These are phyloP conservation scores for Propsilocerus akamusi DNA, from an alignment of 1,140 invertebrate species.

Conservation along the genomic window DNA sequence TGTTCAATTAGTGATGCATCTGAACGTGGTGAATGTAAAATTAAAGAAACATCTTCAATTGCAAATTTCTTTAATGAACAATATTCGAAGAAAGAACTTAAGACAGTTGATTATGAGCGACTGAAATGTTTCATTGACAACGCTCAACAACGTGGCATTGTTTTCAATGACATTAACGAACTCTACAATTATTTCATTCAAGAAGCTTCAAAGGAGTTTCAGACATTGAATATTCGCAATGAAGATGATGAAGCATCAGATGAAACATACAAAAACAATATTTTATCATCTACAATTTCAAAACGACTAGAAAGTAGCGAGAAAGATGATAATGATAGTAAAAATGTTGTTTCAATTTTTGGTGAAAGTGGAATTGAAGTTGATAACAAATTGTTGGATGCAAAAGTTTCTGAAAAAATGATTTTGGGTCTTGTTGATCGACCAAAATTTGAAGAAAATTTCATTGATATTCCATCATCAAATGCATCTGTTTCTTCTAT, in stretches of 20 bases:
- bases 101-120: background rate
- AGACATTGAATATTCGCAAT: background rate
- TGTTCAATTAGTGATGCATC: background rate
- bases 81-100: background rate
- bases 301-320: background rate
- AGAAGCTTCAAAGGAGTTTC: background rate
- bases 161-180: conserved; percentile 4
- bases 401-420: background rate
- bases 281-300: too few species aligned
- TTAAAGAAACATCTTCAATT: background rate
- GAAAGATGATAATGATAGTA: background rate
- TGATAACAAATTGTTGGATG: conserved; percentile 2
- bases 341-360: conserved; percentile 3
- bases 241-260: background rate
- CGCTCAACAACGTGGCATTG: background rate
- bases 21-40: background rate
- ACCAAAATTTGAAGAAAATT: background rate
- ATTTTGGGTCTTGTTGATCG: conserved; percentile 5
- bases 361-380: conserved; percentile 4
- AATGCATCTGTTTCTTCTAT: background rate
- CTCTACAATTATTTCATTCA: conserved; percentile 3
- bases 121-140: background rate
- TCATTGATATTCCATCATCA: background rate
- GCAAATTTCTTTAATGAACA: background rate
- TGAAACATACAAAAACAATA: background rate